phyloP scores from a whole-genome alignment of 2,888 invertebrate genomes.

The Sepioteuthis lessoniana region DNA sequence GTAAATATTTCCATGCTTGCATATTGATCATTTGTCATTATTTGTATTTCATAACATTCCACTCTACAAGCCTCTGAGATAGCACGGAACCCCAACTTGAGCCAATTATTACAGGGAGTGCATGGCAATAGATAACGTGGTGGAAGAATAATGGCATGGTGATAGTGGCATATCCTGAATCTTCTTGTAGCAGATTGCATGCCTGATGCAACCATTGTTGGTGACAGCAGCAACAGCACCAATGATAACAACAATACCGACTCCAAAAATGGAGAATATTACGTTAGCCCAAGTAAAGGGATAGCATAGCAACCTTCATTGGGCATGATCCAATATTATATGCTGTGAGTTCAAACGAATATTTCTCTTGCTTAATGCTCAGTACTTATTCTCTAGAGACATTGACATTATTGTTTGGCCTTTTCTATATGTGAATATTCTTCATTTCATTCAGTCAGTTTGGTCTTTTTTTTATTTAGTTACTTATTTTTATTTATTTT shows the following conservation, averaged over 20 bases:
- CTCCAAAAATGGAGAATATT: background rate
- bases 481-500: no score
- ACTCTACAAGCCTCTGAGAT: background rate
- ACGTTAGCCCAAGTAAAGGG: conserved; percentile 17
- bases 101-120: background rate
- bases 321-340: background rate
- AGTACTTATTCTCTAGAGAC: no score
- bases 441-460: no score
- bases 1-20: background rate
- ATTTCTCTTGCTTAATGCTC: no score
- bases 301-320: background rate
- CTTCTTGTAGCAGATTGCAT: conserved; percentile 17
- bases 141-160: background rate
- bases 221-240: background rate
- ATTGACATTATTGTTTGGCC: no score
- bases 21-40: background rate
- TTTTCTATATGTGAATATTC: no score
- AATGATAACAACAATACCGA: background rate
- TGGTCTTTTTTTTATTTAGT: no score
- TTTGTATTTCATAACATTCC: background rate
- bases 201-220: background rate
- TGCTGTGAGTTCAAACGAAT: no score
- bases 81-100: background rate
- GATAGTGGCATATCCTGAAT: background rate
- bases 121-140: background rate